Percentiles rank a stretch among this genome's conserved stretches.
Conservation (phyloP, 2,888 invertebrate genomes). For the Linnaemya vulpina region DNA sequence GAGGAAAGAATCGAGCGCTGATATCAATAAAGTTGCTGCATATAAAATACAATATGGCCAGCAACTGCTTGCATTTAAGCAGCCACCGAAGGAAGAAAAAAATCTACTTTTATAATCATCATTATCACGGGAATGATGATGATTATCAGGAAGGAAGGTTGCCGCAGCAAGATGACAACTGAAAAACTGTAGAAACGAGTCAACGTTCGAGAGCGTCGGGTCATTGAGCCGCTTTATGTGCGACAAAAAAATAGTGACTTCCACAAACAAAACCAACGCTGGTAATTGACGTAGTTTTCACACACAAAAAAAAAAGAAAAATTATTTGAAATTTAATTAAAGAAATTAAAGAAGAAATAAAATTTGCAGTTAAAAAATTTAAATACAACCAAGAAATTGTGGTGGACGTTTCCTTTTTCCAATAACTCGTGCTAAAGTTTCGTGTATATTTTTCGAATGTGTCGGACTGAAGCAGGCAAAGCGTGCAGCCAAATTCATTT, state of each 20-base stretch:
- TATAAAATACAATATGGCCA: constrained; percentile 58
- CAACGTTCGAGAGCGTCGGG: constrained; percentile 81
- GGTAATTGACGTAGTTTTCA: constrained; percentile 48
- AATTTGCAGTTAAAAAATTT: constrained; percentile 17
- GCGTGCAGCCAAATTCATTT: constrained; percentile 16
- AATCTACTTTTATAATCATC: constrained; percentile 39
- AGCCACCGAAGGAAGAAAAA: background rate
- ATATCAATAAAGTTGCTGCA: constrained; percentile 37
- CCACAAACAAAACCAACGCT: constrained; percentile 29
- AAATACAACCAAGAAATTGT: background rate
- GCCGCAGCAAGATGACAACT: constrained; percentile 74
- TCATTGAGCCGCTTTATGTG: constrained; percentile 78
- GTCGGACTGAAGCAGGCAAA: background rate
- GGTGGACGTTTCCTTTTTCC: background rate
- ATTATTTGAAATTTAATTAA: constrained; percentile 20
- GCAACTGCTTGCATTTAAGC: constrained; percentile 12
- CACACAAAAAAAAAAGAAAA: background rate
- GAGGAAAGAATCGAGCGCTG: constrained; percentile 10
- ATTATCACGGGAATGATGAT: constrained; percentile 48
- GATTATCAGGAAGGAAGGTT: constrained; percentile 75
- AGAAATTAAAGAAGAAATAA: constrained; percentile 1
- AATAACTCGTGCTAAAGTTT: background rate
- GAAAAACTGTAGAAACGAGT: constrained; percentile 78
- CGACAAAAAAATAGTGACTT: constrained; percentile 40
- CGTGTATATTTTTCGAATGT: background rate